phyloP scores from a whole-genome alignment of 1,140 invertebrate species.

The Bacillus rossius region DNA sequence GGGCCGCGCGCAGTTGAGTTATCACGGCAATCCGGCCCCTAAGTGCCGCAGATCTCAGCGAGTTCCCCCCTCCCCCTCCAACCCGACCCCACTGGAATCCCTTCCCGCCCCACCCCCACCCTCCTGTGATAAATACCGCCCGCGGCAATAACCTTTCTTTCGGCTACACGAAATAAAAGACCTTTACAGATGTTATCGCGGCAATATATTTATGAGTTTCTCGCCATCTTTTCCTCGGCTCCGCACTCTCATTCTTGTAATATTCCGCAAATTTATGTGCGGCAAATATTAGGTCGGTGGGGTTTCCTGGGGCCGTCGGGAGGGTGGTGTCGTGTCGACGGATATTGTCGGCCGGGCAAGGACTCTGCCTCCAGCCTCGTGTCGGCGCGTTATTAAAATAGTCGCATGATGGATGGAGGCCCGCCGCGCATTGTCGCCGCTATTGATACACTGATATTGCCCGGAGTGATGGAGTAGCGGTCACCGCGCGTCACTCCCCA shows the following conservation, averaged over 20 bases:
- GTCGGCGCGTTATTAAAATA: slow-evolving; percentile 27
- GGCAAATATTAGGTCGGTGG: slow-evolving; percentile 25
- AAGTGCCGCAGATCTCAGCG: not conserved
- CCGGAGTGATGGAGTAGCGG: slow-evolving; percentile 14
- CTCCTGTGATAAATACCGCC: slow-evolving; percentile 30
- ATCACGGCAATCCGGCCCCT: slow-evolving; percentile 3
- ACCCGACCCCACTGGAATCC: too few species aligned
- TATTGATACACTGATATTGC: slow-evolving; percentile 19
- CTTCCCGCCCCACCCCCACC: slow-evolving; percentile 12
- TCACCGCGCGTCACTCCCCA: slow-evolving; percentile 13
- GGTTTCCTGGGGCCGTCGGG: not conserved
- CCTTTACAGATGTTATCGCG: slow-evolving; percentile 35
- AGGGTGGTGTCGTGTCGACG: not conserved
- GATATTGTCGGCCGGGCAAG: slow-evolving; percentile 10
- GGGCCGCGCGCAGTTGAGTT: not conserved
- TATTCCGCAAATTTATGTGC: slow-evolving; percentile 30
- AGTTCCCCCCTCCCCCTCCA: too few species aligned
- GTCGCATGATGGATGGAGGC: slow-evolving; percentile 23
- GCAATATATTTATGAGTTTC: slow-evolving; percentile 33
- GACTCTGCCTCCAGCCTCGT: slow-evolving; percentile 8
- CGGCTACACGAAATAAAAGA: slow-evolving; percentile 28
- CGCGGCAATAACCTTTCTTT: slow-evolving; percentile 29
- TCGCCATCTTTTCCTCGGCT: slow-evolving; percentile 22
- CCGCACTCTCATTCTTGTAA: slow-evolving; percentile 27
- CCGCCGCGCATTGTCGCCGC: slow-evolving; percentile 11